Evolutionary conservation across 2,113 vertebrate species (phyloP).

Genomic region (Megaleporinus macrocephalus): DNA sequence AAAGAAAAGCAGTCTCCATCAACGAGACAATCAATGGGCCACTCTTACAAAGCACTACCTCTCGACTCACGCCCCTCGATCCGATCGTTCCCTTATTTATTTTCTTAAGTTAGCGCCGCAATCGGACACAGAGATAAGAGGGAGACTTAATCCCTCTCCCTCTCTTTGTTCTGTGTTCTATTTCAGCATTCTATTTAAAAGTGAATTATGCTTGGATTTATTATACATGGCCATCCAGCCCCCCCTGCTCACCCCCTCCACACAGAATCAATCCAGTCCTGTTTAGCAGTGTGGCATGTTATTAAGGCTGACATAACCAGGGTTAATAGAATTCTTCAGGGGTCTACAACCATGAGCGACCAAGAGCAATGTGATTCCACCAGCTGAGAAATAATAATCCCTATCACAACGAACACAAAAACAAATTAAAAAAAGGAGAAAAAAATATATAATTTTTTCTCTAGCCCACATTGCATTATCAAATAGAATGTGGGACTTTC

Average conservation of each 20-base stretch:
- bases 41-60: slow-evolving; percentile 54
- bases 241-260: slow-evolving; percentile 37
- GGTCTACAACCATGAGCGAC: slow-evolving; percentile 67
- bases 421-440: slow-evolving; percentile 55
- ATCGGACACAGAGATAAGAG: slow-evolving; percentile 47
- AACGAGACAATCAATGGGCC: slow-evolving; percentile 60
- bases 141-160: slow-evolving; percentile 48
- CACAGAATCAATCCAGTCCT: slow-evolving; percentile 59
- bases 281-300: slow-evolving; percentile 69
- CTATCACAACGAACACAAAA: slow-evolving; percentile 55
- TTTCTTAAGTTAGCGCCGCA: slow-evolving; percentile 55
- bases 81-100: slow-evolving; percentile 59
- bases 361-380: slow-evolving; percentile 64
- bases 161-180: slow-evolving; percentile 53
- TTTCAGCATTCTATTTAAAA: slow-evolving; percentile 56
- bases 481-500: slow-evolving; percentile 39
- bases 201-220: slow-evolving; percentile 67
- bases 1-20: slow-evolving; percentile 58
- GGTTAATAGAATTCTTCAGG: slow-evolving; percentile 77
- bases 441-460: slow-evolving; percentile 45
- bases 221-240: slow-evolving; percentile 47
- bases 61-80: slow-evolving; percentile 42
- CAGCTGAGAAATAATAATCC: slow-evolving; percentile 69
- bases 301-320: slow-evolving; percentile 73
- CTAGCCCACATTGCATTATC: slow-evolving; percentile 36